Evolutionary conservation across 2,888 invertebrate species (phyloP).

Genomic region (Ennomos quercinarius): DNA sequence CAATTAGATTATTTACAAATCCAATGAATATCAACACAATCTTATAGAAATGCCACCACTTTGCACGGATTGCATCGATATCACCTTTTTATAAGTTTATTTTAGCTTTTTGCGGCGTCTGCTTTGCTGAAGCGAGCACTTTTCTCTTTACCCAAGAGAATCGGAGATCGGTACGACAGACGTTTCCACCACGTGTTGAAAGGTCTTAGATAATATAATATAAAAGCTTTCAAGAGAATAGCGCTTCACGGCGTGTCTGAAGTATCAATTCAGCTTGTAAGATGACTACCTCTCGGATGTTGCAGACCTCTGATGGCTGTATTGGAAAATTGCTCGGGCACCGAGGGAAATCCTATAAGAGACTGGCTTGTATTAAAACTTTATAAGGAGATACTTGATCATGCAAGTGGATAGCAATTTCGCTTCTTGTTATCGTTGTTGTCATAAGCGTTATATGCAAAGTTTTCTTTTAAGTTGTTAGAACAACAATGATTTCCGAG

Average conservation of each 20-base stretch:
- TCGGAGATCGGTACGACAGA: slow-evolving; percentile 77
- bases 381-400: slow-evolving; percentile 57
- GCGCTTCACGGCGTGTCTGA: slow-evolving; percentile 79
- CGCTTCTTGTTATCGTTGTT: slow-evolving; percentile 50
- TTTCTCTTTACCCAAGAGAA: slow-evolving; percentile 64
- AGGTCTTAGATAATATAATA: slow-evolving; percentile 84
- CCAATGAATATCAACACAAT: slow-evolving; percentile 36
- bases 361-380: slow-evolving; percentile 77
- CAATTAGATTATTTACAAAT: slow-evolving; percentile 8
- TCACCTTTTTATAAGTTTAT: slow-evolving; percentile 59
- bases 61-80: slow-evolving; percentile 50
- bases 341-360: slow-evolving; percentile 60
- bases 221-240: slow-evolving; percentile 85
- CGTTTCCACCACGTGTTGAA: slow-evolving; percentile 78
- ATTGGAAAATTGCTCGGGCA: slow-evolving; percentile 77
- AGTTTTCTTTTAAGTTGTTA: slow-evolving; percentile 40
- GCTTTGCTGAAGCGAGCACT: slow-evolving; percentile 54
- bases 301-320: slow-evolving; percentile 73
- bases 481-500: slow-evolving; percentile 68
- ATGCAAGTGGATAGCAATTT: slow-evolving; percentile 46
- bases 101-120: slow-evolving; percentile 53
- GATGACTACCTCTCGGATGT: slow-evolving; percentile 71
- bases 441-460: slow-evolving; percentile 48
- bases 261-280: slow-evolving; percentile 84
- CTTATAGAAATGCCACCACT: slow-evolving; percentile 30